Percentiles rank a stretch among this genome's conserved stretches.
These are phyloP conservation scores for Melanostoma scalare DNA, from an alignment of 2,888 invertebrate genomes.

Conservation along the genomic window DNA sequence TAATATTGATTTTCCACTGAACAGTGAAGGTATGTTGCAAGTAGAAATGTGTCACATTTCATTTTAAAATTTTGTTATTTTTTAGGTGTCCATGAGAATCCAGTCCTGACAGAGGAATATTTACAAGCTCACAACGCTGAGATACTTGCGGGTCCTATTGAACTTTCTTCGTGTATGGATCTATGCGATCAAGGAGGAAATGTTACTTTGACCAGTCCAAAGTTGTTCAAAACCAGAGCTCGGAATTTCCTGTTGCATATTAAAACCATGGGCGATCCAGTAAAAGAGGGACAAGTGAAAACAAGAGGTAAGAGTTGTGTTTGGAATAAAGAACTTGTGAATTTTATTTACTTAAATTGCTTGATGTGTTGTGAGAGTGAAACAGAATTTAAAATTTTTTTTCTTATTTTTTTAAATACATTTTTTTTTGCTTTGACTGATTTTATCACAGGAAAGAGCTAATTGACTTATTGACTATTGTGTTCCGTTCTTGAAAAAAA, in stretches of 20 bases:
- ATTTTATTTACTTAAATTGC: slow-evolving; percentile 13
- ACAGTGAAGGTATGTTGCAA: slow-evolving; percentile 76
- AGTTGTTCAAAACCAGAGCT: slow-evolving; percentile 89
- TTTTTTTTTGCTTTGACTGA: neutral
- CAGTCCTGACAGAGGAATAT: slow-evolving; percentile 91
- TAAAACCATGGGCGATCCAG: slow-evolving; percentile 86
- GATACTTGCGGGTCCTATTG: slow-evolving; percentile 93
- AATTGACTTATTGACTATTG: neutral
- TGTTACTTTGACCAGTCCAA: slow-evolving; percentile 93
- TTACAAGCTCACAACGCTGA: slow-evolving; percentile 94
- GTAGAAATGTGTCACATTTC: slow-evolving; percentile 59
- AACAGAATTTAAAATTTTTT: neutral
- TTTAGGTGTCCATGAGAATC: slow-evolving; percentile 85
- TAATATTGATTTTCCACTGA: slow-evolving; percentile 78
- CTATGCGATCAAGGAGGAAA: slow-evolving; percentile 92
- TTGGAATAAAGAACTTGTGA: neutral
- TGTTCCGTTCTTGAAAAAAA: neutral
- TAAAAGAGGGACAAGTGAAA: slow-evolving; percentile 84
- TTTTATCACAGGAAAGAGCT: too few species aligned
- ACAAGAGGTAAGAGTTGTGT: slow-evolving; percentile 78
- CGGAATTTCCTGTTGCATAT: slow-evolving; percentile 91
- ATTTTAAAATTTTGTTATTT: slow-evolving; percentile 8
- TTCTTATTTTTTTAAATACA: neutral
- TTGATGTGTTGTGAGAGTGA: slow-evolving; percentile 8
- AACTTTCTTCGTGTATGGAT: slow-evolving; percentile 91